phyloP scores from a whole-genome alignment of 2,888 invertebrate species.

The Criorhina ranunculi region DNA sequence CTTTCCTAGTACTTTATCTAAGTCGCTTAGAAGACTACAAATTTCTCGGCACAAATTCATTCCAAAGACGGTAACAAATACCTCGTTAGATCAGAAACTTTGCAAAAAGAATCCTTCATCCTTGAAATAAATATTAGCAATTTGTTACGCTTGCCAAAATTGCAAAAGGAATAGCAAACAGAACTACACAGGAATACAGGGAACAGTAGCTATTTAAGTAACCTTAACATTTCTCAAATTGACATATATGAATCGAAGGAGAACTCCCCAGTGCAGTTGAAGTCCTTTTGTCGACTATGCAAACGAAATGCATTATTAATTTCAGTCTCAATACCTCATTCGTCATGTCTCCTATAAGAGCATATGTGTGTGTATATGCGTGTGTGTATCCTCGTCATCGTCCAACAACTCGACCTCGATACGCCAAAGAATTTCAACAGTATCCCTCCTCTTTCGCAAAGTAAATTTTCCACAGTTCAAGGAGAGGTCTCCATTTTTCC shows the following conservation, averaged over 20 bases:
- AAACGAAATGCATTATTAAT: conserved; percentile 75
- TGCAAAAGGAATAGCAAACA: neutral
- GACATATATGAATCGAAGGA: conserved; percentile 68
- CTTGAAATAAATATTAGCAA: conserved; percentile 68
- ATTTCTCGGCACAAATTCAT: conserved; percentile 10
- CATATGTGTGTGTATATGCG: conserved; percentile 1
- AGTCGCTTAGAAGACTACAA: conserved; percentile 2
- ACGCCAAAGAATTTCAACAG: conserved; percentile 54
- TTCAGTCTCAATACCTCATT: conserved; percentile 74
- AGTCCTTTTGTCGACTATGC: conserved; percentile 66
- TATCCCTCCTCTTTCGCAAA: conserved; percentile 15
- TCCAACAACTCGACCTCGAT: conserved; percentile 57
- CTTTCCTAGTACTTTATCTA: neutral
- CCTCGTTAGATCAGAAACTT: conserved; percentile 30
- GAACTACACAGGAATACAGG: too few relatives aligned
- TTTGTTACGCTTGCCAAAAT: conserved; percentile 60
- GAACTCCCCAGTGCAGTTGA: conserved; percentile 30
- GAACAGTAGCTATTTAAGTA: conserved; percentile 50
- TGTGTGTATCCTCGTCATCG: conserved; percentile 12
- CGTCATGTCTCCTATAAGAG: conserved; percentile 45
- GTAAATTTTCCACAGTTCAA: conserved; percentile 55
- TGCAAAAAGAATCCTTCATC: conserved; percentile 26
- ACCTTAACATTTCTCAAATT: conserved; percentile 69
- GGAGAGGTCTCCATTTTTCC: conserved; percentile 34
- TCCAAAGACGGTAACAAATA: conserved; percentile 27